Percentiles rank a stretch among this genome's conserved stretches.
Conservation (phyloP, 2,797 vertebrate species). For the Melanogrammus aeglefinus region DNA sequence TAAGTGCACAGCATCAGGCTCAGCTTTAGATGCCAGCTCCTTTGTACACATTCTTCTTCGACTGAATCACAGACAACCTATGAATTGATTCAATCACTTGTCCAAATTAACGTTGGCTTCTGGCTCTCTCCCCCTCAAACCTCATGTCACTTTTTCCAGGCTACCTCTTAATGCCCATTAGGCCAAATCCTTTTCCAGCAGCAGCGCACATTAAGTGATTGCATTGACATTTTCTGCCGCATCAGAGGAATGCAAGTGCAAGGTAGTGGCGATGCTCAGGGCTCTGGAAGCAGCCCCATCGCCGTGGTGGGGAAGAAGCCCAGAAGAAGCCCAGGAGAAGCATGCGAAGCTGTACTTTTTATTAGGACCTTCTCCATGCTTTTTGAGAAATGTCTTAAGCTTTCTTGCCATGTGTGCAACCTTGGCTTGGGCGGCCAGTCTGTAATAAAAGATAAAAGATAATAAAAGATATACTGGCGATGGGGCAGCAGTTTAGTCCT, state of each 20-base stretch:
- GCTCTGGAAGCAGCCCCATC: conserved; percentile 16
- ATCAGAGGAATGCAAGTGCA: conserved; percentile 34
- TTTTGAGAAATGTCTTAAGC: conserved; percentile 10
- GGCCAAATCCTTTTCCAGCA: conserved; percentile 39
- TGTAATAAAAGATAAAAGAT: no score
- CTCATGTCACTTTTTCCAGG: conserved; percentile 51
- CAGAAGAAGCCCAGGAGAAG: not conserved
- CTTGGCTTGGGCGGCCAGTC: conserved; percentile 19
- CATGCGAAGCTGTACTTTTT: conserved; percentile 8
- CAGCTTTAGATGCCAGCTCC: not conserved
- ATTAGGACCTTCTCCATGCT: conserved; percentile 7
- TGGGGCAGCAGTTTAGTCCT: not conserved
- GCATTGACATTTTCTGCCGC: conserved; percentile 49
- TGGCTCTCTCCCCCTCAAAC: conserved; percentile 5
- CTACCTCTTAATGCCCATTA: conserved; percentile 45
- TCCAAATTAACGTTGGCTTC: conserved; percentile 25
- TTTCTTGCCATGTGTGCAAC: conserved; percentile 19
- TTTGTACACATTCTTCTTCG: conserved; percentile 14
- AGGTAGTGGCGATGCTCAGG: conserved; percentile 26
- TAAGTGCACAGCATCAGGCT: not conserved
- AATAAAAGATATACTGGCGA: conserved; percentile 25
- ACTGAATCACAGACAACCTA: conserved; percentile 25
- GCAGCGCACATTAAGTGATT: conserved; percentile 40
- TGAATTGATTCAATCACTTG: conserved; percentile 24
- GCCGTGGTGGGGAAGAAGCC: not conserved